Base-by-base conservation (phyloP, 2,888 invertebrate species). In the Aspidiotus rigidus region DNA sequence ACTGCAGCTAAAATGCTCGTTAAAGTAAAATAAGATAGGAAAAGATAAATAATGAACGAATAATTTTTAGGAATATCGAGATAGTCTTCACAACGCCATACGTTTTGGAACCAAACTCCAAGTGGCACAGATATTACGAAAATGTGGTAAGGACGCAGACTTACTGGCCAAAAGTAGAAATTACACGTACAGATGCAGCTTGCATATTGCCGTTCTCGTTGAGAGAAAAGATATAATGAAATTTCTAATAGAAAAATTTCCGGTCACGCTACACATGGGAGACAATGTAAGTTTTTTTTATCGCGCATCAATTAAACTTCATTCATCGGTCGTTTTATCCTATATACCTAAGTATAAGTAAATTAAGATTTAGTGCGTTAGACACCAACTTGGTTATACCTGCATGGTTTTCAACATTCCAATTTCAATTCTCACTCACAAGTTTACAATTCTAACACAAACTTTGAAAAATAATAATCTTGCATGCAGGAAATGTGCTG, bases 131-230 rank as follows among this genome's bases (percentile, higher is more conserved):
- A 73, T 75, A 41, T 70, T 75, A n/a, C 59, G 69, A n/a, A 71
- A 70, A 13, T 71, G 73, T 13, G 73, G 74, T 3, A 81, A 81
- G 1, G 82, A 82, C 69, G 82, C 81, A 16, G 80, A 81, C 74
- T 75, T 83, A 17, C 75, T 85, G 61, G 83, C 84, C 0, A 79
- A 82, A 57, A 84, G 83, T 0, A 87, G 85, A 76, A 89, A 87
- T 76, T 79, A 81, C n/a, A 83, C 83, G 77, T 88, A 90, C 7
- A 83, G 92, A 71, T 88, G 87, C 69, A 83, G 92, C 0, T 80
- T 96, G 17, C 96, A 96, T 76, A 85, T 93, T 64, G 93, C 93
- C 0, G 89, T 94, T 13, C 79, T 95, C 11, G 86, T 87, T 70
- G 90, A 93, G 75, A 85, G 89, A 69, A 87, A 88, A 73, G 88